These are phyloP conservation scores for Phylloscopus trochilus DNA, from an alignment of 2,113 vertebrate species.

Conservation along the genomic window DNA sequence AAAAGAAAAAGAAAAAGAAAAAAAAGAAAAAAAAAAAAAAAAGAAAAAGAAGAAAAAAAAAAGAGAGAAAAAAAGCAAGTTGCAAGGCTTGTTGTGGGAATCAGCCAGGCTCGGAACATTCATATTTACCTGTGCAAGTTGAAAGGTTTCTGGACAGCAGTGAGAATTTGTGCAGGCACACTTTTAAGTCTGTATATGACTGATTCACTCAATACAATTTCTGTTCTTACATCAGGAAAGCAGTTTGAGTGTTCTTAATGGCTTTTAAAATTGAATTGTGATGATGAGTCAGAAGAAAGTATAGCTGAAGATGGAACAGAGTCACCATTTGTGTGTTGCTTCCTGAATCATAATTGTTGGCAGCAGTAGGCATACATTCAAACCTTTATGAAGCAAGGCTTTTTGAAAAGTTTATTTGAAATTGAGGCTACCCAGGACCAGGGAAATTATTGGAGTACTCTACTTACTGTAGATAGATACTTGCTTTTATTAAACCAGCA, in stretches of 20 bases:
- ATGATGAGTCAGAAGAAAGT: conserved; percentile 61
- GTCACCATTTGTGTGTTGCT: neutral
- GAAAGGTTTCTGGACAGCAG: neutral
- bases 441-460: conserved; percentile 12
- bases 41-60: neutral
- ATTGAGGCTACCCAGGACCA: conserved; percentile 19
- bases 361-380: neutral
- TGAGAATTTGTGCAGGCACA: neutral
- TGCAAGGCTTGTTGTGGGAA: neutral
- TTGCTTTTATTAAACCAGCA: conserved; percentile 14
- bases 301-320: conserved; percentile 47
- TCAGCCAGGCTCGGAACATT: neutral
- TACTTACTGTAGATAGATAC: neutral
- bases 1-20: neutral
- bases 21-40: too few relatives aligned
- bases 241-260: conserved; percentile 41
- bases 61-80: too few relatives aligned
- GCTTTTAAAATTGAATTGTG: conserved; percentile 59
- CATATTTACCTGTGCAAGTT: neutral
- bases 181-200: neutral
- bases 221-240: conserved; percentile 32
- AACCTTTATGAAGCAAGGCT: conserved; percentile 25
- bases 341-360: conserved; percentile 47
- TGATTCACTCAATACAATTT: conserved; percentile 30
- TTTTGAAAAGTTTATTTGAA: conserved; percentile 47